Evolutionary conservation across 2,113 vertebrate genomes (phyloP).

Genomic region (Bostrychus sinensis): DNA sequence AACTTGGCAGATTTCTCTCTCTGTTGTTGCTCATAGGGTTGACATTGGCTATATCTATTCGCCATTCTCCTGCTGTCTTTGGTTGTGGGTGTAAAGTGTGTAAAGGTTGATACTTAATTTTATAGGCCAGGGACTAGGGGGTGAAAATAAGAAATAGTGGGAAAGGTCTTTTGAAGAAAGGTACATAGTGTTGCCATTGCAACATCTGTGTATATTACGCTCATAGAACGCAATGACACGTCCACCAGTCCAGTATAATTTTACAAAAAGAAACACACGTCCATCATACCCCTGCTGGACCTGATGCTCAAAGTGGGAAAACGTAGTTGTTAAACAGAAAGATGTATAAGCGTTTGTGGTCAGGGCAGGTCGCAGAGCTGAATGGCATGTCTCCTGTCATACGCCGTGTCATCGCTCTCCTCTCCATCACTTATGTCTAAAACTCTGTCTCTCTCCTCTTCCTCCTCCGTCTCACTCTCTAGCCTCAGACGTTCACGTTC

Average conservation of each 20-base stretch:
- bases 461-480: conserved; percentile 77
- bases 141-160: too few relatives aligned
- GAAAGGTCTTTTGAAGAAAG: not conserved
- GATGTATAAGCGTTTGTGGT: too few relatives aligned
- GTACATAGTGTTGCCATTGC: conserved; percentile 18
- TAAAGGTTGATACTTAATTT: too few relatives aligned
- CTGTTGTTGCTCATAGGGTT: too few relatives aligned
- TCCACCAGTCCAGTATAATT: conserved; percentile 3
- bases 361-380: conserved; percentile 73
- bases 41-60: too few relatives aligned
- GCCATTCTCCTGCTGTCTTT: too few relatives aligned
- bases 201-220: conserved; percentile 13
- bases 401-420: conserved; percentile 82
- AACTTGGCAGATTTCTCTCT: not conserved
- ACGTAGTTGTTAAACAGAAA: conserved; percentile 19
- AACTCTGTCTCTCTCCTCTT: conserved; percentile 73
- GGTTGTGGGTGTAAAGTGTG: too few relatives aligned
- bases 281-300: conserved; percentile 7
- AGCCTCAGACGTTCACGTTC: conserved; percentile 64
- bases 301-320: conserved; percentile 8
- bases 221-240: conserved; percentile 16
- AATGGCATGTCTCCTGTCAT: conserved; percentile 74
- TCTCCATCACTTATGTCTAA: conserved; percentile 76
- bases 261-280: conserved; percentile 21
- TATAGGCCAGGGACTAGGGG: too few relatives aligned